phyloP scores from a whole-genome alignment of 1,140 invertebrate species.

The Hylaeus anthracinus region DNA sequence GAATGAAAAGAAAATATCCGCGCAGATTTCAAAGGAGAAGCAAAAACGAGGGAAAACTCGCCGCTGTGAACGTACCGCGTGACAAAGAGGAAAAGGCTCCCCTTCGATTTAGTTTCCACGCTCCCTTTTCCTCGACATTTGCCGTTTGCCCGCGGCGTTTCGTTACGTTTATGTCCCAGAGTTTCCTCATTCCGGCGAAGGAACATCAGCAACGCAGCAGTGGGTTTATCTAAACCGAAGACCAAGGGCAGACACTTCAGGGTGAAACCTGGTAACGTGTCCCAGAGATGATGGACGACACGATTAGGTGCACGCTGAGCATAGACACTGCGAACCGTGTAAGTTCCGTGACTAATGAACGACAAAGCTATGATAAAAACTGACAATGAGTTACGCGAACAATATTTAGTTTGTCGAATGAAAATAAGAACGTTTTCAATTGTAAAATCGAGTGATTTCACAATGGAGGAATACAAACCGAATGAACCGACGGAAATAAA shows the following conservation, averaged over 20 bases:
- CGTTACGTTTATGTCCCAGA: constrained; percentile 10
- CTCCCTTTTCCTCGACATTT: neutral
- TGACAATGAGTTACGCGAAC: too few species aligned
- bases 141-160: constrained; percentile 5
- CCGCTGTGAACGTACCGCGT: neutral
- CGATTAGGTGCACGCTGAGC: constrained; percentile 61
- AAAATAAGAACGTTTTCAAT: too few species aligned
- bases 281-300: constrained; percentile 49
- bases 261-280: constrained; percentile 46
- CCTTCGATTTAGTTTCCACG: constrained; percentile 5
- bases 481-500: too few species aligned
- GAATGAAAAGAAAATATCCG: too few species aligned
- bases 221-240: constrained; percentile 21
- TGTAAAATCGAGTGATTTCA: too few species aligned
- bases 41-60: neutral
- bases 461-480: too few species aligned
- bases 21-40: too few species aligned
- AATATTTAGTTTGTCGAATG: too few species aligned
- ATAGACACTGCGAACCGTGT: constrained; percentile 48
- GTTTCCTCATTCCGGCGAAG: constrained; percentile 5
- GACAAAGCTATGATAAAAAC: constrained; percentile 49
- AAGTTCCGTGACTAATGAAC: constrained; percentile 72
- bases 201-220: constrained; percentile 10
- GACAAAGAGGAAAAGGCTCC: neutral
- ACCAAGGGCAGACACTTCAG: constrained; percentile 1